Percentiles rank a stretch among this genome's conserved stretches.
phyloP scores from a whole-genome alignment of 2,888 invertebrate species.

The Ophion ellenae region DNA sequence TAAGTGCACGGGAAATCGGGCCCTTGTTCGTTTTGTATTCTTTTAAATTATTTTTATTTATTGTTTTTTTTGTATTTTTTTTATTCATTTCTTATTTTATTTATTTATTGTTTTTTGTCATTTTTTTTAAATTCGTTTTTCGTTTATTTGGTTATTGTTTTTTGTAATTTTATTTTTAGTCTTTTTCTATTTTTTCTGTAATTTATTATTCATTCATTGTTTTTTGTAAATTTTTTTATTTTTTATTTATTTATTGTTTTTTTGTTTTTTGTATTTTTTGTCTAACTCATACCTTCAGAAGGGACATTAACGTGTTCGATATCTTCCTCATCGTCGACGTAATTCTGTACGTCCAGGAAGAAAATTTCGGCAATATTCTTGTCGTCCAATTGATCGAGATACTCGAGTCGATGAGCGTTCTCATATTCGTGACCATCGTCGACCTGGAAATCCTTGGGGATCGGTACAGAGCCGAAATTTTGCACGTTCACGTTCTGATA shows the following conservation, averaged over 20 bases:
- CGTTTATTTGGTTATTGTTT: no score
- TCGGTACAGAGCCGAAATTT: constrained; percentile 73
- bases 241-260: no score
- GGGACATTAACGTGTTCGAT: constrained; percentile 57
- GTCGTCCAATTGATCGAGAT: constrained; percentile 56
- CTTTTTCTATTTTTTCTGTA: no score
- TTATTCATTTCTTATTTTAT: no score
- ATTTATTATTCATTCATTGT: no score
- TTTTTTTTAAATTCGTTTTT: no score
- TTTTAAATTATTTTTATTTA: not conserved
- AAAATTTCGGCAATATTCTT: constrained; percentile 19
- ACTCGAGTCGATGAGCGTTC: constrained; percentile 30
- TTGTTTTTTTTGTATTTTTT: no score
- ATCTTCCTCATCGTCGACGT: constrained; percentile 10
- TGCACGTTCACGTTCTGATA: constrained; percentile 79
- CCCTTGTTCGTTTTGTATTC: not conserved
- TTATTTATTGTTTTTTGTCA: no score
- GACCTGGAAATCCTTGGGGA: constrained; percentile 68
- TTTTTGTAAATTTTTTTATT: no score
- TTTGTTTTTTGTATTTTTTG: no score
- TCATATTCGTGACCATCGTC: constrained; percentile 62
- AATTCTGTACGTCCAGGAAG: constrained; percentile 16
- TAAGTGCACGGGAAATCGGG: constrained; percentile 25
- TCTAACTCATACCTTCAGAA: constrained; percentile 58
- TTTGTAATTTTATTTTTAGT: no score